Base-by-base conservation (phyloP, 37 sponge, comb jelly and placozoan genomes). In the Crambe crambe region DNA sequence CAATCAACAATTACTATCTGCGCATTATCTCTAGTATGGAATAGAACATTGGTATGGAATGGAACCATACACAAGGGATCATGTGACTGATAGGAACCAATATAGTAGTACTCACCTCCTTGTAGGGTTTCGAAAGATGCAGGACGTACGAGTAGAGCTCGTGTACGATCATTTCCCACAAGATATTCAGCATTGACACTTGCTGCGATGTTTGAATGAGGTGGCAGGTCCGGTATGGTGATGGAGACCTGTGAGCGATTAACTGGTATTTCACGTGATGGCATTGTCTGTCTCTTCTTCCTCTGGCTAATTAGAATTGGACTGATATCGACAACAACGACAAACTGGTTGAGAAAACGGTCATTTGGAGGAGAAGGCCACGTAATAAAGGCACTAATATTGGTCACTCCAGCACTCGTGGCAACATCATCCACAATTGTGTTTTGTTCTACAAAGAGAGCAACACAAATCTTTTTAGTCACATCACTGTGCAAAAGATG, bases 181-280 rank as follows among this genome's bases (percentile, higher is more conserved):
- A 6, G 18, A 27, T n/a, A 60, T 12, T 56, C 63, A 76, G 63
- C 76, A 76, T 37, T n/a, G n/a, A 76, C 63, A 27, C 38, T 12
- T 39, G 59, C 62, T 6, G 37, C 59, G 76, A n/a, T 27, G 21
- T 37, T 22, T 1, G 76, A 54, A 62, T 35, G 59, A 40, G 71
- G 43, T 12, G 35, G 42, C 4, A 40, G 10, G n/a, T n/a, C n/a
- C 12, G 71, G 23, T 2, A 70, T 25, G 39, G 35, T 15, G 9
- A 42, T 26, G 3, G 27, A 18, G 27, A 12, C 2, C 37, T 3
- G 1, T 29, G 20, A 6, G 4, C 12, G 43, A 3, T 40, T 25
- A 42, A 10, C 43, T 3, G n/a, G 21, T 23, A 35, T 37, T 17
- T 8, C 31, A 1, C 32, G 25, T 58, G 59, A 26, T 27, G 43